These are phyloP conservation scores for Hermaeophaga mercurialis DNA, from an alignment of 2,888 invertebrate species.

Conservation along the genomic window DNA sequence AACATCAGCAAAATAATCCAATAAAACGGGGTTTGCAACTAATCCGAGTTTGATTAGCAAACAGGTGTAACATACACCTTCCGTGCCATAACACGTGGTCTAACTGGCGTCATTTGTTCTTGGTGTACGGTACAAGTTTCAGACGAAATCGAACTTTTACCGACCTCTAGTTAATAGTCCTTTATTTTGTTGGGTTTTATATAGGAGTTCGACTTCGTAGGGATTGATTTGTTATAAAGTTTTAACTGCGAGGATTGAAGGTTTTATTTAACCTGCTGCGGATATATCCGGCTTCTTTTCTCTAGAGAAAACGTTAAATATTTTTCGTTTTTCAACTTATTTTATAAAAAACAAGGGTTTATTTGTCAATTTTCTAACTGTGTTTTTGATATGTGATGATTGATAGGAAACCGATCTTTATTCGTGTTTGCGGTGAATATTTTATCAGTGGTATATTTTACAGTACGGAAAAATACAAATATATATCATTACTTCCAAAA, in stretches of 20 bases:
- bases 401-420: too few species aligned
- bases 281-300: slow-evolving; percentile 15
- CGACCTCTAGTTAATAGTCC: slow-evolving; percentile 51
- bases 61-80: slow-evolving; percentile 43
- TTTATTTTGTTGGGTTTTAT: slow-evolving; percentile 52
- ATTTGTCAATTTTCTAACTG: too few species aligned
- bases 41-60: slow-evolving; percentile 35
- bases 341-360: too few species aligned
- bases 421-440: too few species aligned
- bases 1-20: slow-evolving; percentile 21
- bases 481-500: too few species aligned
- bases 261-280: slow-evolving; percentile 22
- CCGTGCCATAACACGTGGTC: slow-evolving; percentile 47
- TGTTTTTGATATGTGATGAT: too few species aligned
- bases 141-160: slow-evolving; percentile 47
- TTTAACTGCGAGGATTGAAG: slow-evolving; percentile 37
- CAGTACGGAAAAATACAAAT: too few species aligned
- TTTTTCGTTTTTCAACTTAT: too few species aligned
- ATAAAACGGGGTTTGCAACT: slow-evolving; percentile 27
- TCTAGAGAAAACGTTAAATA: background rate
- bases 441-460: too few species aligned
- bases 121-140: slow-evolving; percentile 44
- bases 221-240: slow-evolving; percentile 50
- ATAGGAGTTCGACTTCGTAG: slow-evolving; percentile 42
- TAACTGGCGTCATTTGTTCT: slow-evolving; percentile 42